A percentile compares a stretch with the other conserved stretches of the same genome.
phyloP scores from a whole-genome alignment of 2,888 invertebrate species.

The Mesorhabditis spiculigera region DNA sequence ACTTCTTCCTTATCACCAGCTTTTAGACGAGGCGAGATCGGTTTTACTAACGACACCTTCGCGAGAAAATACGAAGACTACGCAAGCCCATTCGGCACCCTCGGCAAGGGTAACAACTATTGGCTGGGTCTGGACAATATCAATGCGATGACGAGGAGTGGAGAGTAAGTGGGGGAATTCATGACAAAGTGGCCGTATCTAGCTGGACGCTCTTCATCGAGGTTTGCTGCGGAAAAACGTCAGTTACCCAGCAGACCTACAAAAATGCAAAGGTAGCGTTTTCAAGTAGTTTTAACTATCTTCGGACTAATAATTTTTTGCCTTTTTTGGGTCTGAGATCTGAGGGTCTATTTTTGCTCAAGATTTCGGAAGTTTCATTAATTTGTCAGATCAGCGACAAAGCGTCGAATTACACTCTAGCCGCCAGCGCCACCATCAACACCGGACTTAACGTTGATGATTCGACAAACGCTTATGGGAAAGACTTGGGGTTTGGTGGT shows the following conservation, averaged over 20 bases:
- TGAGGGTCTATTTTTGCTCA: too few relatives aligned
- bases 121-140: slow-evolving; percentile 39
- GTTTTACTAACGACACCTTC: too few relatives aligned
- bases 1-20: too few relatives aligned
- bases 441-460: slow-evolving; percentile 36
- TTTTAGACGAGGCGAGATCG: too few relatives aligned
- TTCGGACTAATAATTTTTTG: too few relatives aligned
- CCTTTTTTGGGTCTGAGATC: too few relatives aligned
- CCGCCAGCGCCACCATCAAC: slow-evolving; percentile 19
- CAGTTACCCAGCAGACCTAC: slow-evolving; percentile 19
- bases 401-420: slow-evolving; percentile 16
- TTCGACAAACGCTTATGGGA: slow-evolving; percentile 31
- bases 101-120: slow-evolving; percentile 22
- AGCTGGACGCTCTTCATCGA: slow-evolving; percentile 26
- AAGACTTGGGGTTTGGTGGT: slow-evolving; percentile 7
- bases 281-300: not conserved
- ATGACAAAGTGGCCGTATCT: too few relatives aligned
- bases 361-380: not conserved
- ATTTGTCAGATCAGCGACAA: not conserved
- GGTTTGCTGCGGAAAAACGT: slow-evolving; percentile 19
- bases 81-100: too few relatives aligned
- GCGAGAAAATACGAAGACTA: too few relatives aligned
- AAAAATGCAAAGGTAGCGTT: slow-evolving; percentile 22
- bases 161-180: too few relatives aligned
- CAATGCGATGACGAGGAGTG: slow-evolving; percentile 9